Percentiles rank a stretch among this genome's conserved stretches.
Conservation (phyloP, 2,888 invertebrate species). For the Muschampia plurimacula region DNA sequence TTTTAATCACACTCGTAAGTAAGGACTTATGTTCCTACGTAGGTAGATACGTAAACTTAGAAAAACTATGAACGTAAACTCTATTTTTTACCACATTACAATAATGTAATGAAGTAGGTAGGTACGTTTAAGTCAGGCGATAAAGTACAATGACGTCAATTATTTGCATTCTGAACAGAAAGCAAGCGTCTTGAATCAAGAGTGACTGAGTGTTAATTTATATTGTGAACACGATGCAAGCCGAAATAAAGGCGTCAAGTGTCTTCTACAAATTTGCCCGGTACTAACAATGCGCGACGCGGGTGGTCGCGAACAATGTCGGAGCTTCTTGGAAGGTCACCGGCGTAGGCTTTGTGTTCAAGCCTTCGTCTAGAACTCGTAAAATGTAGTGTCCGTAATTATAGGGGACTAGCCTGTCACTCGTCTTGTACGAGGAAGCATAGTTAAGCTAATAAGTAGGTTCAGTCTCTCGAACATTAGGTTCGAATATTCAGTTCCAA, state of each 20-base stretch:
- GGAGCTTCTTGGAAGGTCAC: slow-evolving; percentile 78
- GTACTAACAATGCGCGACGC: slow-evolving; percentile 69
- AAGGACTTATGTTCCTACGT: too few relatives aligned
- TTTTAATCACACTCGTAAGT: too few relatives aligned
- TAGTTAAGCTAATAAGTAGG: slow-evolving; percentile 52
- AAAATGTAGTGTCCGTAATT: slow-evolving; percentile 69
- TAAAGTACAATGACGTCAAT: slow-evolving; percentile 20
- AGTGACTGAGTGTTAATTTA: slow-evolving; percentile 49
- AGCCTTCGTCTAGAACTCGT: slow-evolving; percentile 68
- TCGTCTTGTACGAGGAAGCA: slow-evolving; percentile 54
- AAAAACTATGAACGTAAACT: too few relatives aligned
- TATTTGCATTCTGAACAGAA: slow-evolving; percentile 39
- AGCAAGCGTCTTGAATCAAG: slow-evolving; percentile 30
- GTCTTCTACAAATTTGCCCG: slow-evolving; percentile 58
- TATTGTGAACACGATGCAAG: slow-evolving; percentile 46
- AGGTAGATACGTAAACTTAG: too few relatives aligned
- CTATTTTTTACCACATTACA: too few relatives aligned
- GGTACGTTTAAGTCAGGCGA: not conserved
- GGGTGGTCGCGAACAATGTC: slow-evolving; percentile 74
- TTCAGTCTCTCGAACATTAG: slow-evolving; percentile 1
- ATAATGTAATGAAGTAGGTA: too few relatives aligned
- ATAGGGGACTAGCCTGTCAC: slow-evolving; percentile 57
- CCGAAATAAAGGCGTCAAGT: slow-evolving; percentile 54
- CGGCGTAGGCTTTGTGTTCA: slow-evolving; percentile 60
- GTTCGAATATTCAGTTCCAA: not conserved